Evolutionary conservation across 92 coral and sea anemone species (phyloP).

Genomic region (Zoanthus gigantus): DNA sequence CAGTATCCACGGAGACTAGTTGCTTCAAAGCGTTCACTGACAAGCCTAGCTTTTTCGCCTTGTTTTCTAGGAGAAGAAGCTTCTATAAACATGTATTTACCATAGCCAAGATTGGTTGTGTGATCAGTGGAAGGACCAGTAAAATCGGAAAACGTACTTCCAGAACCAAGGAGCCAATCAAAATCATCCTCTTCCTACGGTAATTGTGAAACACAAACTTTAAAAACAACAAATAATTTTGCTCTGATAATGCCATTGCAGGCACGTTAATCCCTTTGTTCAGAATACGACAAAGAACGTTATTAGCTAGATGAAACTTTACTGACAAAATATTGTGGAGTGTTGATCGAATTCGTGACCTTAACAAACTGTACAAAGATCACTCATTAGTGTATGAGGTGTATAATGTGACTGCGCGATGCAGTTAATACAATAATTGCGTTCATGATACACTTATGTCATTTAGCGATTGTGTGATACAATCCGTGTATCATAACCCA

Average conservation of each 20-base stretch:
- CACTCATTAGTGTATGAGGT: too few species aligned
- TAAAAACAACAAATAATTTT: not conserved
- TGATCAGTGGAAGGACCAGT: slow-evolving; percentile 96
- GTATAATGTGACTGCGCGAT: too few species aligned
- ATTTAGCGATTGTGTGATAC: too few species aligned
- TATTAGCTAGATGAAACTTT: too few species aligned
- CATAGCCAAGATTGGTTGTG: slow-evolving; percentile 87
- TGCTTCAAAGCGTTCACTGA: slow-evolving; percentile 85
- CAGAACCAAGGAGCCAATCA: slow-evolving; percentile 95
- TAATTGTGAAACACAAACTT: not conserved
- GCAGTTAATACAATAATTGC: too few species aligned
- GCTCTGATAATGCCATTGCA: not conserved
- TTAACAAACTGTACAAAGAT: not conserved
- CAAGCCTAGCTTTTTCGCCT: slow-evolving; percentile 90
- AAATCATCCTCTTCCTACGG: slow-evolving; percentile 79
- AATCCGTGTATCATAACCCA: too few species aligned
- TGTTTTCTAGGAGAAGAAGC: slow-evolving; percentile 59
- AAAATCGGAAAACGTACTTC: slow-evolving; percentile 73
- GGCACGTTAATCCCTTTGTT: too few species aligned
- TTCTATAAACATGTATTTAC: slow-evolving; percentile 91
- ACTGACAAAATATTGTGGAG: too few species aligned
- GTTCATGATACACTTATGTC: too few species aligned
- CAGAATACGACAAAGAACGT: too few species aligned
- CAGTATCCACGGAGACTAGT: slow-evolving; percentile 85
- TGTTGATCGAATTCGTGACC: not conserved